These are phyloP conservation scores for Ectemnius cavifrons DNA, from an alignment of 2,888 invertebrate genomes.

Conservation along the genomic window DNA sequence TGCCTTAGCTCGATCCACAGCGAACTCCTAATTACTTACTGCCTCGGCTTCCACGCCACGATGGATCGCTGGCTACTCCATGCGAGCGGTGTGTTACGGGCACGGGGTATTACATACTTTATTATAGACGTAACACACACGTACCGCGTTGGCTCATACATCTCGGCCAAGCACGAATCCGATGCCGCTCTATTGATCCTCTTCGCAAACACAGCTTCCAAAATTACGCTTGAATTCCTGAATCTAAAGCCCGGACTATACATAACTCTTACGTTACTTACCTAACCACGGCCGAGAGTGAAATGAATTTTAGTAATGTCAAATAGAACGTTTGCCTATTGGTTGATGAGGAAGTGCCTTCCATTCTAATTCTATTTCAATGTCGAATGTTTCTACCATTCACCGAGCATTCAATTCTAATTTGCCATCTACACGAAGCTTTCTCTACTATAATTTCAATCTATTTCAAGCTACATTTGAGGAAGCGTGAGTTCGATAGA, in stretches of 20 bases:
- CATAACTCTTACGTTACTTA: no score
- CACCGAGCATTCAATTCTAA: constrained; percentile 77
- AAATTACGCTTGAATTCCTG: background rate
- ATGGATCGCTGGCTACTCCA: constrained; percentile 53
- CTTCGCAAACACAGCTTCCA: background rate
- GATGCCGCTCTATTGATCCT: constrained; percentile 20
- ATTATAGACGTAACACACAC: constrained; percentile 50
- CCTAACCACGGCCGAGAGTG: no score
- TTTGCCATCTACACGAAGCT: constrained; percentile 68
- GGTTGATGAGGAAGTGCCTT: no score
- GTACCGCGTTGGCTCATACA: constrained; percentile 26
- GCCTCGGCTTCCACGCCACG: constrained; percentile 59
- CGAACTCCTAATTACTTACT: constrained; percentile 72
- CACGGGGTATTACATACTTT: constrained; percentile 46
- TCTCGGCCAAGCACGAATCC: constrained; percentile 16
- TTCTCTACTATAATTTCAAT: background rate
- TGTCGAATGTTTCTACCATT: constrained; percentile 60
- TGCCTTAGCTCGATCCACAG: constrained; percentile 72
- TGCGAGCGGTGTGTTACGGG: constrained; percentile 46
- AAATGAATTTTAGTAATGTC: no score
- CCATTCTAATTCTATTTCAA: no score
- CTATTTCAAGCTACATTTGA: no score
- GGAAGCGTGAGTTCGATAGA: no score
- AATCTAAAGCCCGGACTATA: no score
- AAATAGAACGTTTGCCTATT: no score